Conservation (phyloP, 2,888 invertebrate genomes). For the Macropis europaea region DNA sequence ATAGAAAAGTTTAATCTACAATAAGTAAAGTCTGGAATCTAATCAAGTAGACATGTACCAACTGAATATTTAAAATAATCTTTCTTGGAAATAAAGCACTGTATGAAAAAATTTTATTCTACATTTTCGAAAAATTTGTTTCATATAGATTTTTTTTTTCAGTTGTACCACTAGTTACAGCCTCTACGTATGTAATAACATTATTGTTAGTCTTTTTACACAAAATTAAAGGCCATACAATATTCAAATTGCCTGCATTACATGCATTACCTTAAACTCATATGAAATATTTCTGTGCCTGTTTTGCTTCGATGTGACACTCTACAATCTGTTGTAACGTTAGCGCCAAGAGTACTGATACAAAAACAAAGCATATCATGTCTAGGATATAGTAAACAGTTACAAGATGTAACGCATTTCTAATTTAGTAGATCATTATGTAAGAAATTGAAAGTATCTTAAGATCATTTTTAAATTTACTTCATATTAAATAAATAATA, state of each 20-base stretch:
- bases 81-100: no score
- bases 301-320: slow-evolving; percentile 81
- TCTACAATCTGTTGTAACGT: slow-evolving; percentile 70
- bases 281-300: slow-evolving; percentile 89
- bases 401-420: background rate
- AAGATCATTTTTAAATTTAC: background rate
- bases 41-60: no score
- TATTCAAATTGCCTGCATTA: slow-evolving; percentile 53
- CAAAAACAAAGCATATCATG: slow-evolving; percentile 63
- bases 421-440: background rate
- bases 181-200: no score
- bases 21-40: no score
- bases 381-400: background rate
- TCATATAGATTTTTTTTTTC: no score
- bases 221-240: slow-evolving; percentile 7
- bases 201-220: slow-evolving; percentile 7
- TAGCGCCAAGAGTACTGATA: slow-evolving; percentile 71
- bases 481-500: no score
- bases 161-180: no score
- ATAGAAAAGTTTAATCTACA: no score
- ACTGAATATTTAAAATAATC: no score
- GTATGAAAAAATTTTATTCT: no score
- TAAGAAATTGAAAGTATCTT: background rate
- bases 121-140: no score
- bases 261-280: slow-evolving; percentile 85